Evolutionary conservation across 2,797 vertebrate genomes (phyloP), one percentile per base, ranked within the genome.

Genomic region (Eulemur coronatus): DNA sequence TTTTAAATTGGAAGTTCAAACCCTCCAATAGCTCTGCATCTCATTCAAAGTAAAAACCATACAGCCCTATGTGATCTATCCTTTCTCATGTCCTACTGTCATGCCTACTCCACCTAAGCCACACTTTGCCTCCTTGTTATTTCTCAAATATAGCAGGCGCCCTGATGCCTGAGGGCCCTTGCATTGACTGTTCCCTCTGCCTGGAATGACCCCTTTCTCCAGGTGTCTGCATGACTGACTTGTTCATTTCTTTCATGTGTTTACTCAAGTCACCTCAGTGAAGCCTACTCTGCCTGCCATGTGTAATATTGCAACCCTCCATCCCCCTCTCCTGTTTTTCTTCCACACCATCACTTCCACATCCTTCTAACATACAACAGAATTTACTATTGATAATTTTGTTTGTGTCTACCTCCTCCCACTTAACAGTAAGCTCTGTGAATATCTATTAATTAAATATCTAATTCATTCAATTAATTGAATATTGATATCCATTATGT

Each of bases 371-470:
- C 14, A 57, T n/a, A 90, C 28, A 80, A 65, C 61, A 61, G 52
- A 91, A 91, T 91, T 92, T 94, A 92, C 28, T 81, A 59, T 59
- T 59, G 26, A 59, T 59, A 46, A 76, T 75, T 55, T 90, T 79
- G n/a, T 79, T 96, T 82, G 52, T 20, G 4, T 82, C 43, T 57
- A 43, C 75, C 55, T 91, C 59, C 81, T 88, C 43, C 41, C 46
- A 89, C 38, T 86, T 84, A 48, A 95, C 70, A 24, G 43, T 95
- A 84, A 85, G 24, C 59, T 93, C 84, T 84, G 22, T 79, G 69
- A 52, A 38, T 80, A 89, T 87, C 38, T 86, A 92, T 90, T 91
- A 91, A 91, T 88, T 55, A 89, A 94, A 46, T 33, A 81, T 55
- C n/a, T 75, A 76, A 84, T 84, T 75, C 30, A 17, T 30, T 97